Evolutionary conservation across 2,113 vertebrate species (phyloP).

Genomic region (Mastomys coucha): DNA sequence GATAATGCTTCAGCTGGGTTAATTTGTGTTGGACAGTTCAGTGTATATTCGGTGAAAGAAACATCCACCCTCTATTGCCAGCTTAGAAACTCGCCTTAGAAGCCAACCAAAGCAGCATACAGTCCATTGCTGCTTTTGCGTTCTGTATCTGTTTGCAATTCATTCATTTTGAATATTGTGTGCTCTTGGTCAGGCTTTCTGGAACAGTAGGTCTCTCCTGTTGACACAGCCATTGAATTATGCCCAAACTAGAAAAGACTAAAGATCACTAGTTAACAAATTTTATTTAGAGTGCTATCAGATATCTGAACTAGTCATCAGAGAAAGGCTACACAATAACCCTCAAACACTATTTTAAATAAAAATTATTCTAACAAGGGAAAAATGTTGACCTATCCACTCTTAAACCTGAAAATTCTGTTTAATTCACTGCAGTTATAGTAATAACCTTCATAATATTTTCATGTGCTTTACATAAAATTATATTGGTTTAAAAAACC

Average conservation of each 20-base stretch:
- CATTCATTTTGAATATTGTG: conserved; percentile 73
- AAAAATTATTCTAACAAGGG: conserved; percentile 66
- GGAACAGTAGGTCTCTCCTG: conserved; percentile 6
- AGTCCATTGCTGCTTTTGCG: neutral
- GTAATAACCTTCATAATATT: neutral
- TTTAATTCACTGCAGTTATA: conserved; percentile 43
- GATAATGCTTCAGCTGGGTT: neutral
- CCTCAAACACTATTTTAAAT: neutral
- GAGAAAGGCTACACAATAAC: neutral
- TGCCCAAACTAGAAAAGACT: neutral
- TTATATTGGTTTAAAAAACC: conserved; percentile 37
- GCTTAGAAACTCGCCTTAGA: conserved; percentile 36
- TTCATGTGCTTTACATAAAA: conserved; percentile 30
- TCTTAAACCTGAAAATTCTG: neutral
- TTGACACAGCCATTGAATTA: conserved; percentile 55
- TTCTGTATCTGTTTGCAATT: conserved; percentile 51
- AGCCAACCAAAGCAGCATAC: conserved; percentile 8
- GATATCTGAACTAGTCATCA: conserved; percentile 18
- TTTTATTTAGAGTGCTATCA: conserved; percentile 58
- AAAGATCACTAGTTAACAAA: conserved; percentile 37
- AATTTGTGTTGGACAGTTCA: neutral
- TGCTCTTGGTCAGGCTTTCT: conserved; percentile 51
- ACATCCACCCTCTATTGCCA: conserved; percentile 23
- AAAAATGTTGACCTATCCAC: conserved; percentile 7
- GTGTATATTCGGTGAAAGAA: neutral